Conservation (phyloP, 1,140 invertebrate species). For the Camponotus vicinus region DNA sequence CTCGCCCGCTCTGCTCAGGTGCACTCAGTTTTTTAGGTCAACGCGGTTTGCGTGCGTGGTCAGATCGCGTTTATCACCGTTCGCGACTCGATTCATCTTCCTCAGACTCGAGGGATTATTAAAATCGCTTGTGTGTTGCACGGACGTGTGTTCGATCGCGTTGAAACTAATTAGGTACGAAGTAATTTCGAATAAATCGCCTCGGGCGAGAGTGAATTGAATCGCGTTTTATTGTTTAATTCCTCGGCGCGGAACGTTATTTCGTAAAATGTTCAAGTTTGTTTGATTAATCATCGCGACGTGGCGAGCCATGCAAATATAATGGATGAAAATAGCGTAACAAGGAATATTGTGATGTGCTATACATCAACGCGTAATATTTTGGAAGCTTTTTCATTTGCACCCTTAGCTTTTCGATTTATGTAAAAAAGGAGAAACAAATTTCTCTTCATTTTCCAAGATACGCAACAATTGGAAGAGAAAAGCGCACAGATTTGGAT, state of each 20-base stretch:
- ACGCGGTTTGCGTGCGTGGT: conserved; percentile 18
- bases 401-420: neutral
- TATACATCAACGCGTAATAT: neutral
- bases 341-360: neutral
- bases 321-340: conserved; percentile 9
- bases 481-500: neutral
- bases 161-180: conserved; percentile 9
- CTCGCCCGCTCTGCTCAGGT: neutral
- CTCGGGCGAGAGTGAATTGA: neutral
- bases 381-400: neutral
- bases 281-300: conserved; percentile 37
- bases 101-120: conserved; percentile 19
- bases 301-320: neutral
- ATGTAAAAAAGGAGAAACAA: neutral
- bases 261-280: conserved; percentile 5
- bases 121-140: neutral
- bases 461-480: neutral
- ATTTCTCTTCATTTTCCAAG: neutral
- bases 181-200: conserved; percentile 16
- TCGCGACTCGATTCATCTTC: conserved; percentile 34
- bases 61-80: conserved; percentile 27
- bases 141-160: neutral
- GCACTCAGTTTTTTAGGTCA: conserved; percentile 51
- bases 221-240: conserved; percentile 21
- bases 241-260: neutral